Conservation (phyloP, 2,797 vertebrate species). For the Falco rusticolus region DNA sequence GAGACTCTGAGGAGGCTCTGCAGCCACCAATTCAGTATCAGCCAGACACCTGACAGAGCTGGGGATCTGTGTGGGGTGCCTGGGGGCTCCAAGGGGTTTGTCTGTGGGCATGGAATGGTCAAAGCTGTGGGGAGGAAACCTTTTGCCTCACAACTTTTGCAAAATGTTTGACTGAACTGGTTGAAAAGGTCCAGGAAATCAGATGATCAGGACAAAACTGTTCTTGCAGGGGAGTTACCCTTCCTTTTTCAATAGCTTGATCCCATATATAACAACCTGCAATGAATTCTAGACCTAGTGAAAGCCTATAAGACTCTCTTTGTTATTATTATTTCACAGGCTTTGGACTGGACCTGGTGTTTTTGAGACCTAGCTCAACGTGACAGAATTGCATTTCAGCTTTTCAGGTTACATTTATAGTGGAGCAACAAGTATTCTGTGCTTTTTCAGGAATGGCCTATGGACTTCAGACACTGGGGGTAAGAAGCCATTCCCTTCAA, state of each 20-base stretch:
- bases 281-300: neutral
- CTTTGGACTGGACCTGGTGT: neutral
- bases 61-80: neutral
- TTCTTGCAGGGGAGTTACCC: neutral
- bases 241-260: neutral
- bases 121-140: neutral
- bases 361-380: neutral
- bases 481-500: neutral
- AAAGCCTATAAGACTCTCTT: neutral
- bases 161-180: neutral
- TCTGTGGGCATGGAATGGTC: neutral
- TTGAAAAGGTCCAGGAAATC: neutral
- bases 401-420: neutral
- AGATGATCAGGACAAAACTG: neutral
- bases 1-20: neutral
- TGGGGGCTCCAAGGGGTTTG: neutral
- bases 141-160: neutral
- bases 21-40: neutral
- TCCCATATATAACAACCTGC: neutral
- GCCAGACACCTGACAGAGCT: neutral
- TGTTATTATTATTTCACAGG: neutral
- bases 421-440: neutral
- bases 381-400: neutral
- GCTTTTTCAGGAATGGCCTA: neutral
- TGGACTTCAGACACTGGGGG: neutral